Evolutionary conservation across 2,113 vertebrate species (phyloP), one percentile per base, ranked within the genome.

Genomic region (Pseudorasbora parva): DNA sequence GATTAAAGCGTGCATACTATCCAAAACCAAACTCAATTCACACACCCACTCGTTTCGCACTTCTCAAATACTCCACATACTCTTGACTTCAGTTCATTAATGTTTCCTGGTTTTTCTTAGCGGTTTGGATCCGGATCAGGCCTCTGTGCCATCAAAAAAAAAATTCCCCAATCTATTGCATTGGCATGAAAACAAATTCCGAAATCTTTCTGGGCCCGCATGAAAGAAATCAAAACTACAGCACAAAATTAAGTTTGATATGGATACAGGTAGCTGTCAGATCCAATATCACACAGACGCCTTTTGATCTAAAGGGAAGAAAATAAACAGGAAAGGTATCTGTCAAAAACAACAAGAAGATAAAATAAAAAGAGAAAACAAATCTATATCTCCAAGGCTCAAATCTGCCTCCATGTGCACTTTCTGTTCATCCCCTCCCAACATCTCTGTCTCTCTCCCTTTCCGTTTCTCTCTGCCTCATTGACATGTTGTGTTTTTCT

Each of bases 401-500:
- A 77, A 89, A 86, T 82, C 82, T 78, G 88, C 85, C 86, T 89
- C 82, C 74, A 85, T 76, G 82, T 85, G 85, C 88, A 91, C 92
- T 89, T 84, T 86, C 79, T 54, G 82, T 84, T 60, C 73, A 64
- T 72, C 73, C 79, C 60, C 74, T 79, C 73, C 62, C 79, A 56
- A 51, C 62, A 54, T 79, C 37, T 82, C 64, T 75, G 33, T 77
- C 30, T 84, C 45, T 56, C 82, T 68, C 73, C 41, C 74, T 59
- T 73, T 75, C 37, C 54, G 57, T 79, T 91, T 83, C 86, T 91
- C 93, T 92, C 85, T 83, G 59, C 79, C 83, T 84, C 86, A 83
- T 84, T 83, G 92, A 93, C 91, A 84, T 86, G 92, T 92, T 86
- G 37, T 73, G 92, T 93, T 94, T 95, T 93, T 89, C 91, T 92